Base-by-base conservation (phyloP, 2,113 vertebrate species). In the Ptyas mucosa region DNA sequence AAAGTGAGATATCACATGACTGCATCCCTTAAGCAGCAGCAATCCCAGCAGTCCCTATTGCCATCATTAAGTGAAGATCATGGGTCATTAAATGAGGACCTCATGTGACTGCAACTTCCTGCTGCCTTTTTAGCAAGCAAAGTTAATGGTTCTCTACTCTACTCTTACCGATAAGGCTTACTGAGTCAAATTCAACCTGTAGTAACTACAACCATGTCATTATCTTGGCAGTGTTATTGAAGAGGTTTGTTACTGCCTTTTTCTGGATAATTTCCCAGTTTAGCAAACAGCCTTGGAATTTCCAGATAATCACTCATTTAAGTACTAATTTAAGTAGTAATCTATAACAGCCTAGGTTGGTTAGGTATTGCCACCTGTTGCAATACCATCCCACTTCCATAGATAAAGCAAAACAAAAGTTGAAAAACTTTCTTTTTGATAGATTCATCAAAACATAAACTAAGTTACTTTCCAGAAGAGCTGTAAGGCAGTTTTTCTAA, bases 401-500 rank as follows among this genome's bases (percentile, higher is more conserved):
- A 34, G 26, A 29, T 49, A 43, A 64, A 81, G 51, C 7, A 81
- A 81, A 43, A n/a, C 49, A 54, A 81, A 81, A 91, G 6, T 3
- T 91, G 43, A 49, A 46, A 85, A 49, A 61, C 46, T 51, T 39
- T 46, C 34, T 91, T 91, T 15, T 58, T 43, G 1, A 53, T 15
- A 81, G 64, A 23, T 58, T 91, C 9, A 64, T 29, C 86, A 87
- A 88, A 75, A n/a, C 29, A 7, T 26, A 89, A 55, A 5, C 26
- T 55, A 54, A 89, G 24, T 21, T 26, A 85, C 64, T 89, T 89
- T 46, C 43, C 14, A 9, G 43, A 43, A 89, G 51, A 43, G 64
- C 24, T 57, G 24, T 57, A 52, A 52, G 26, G 20, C 12, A 90
- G 46, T 69, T 93, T 43, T 90, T 94, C 90, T 90, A 91, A 93